Conservation (phyloP, 2,888 invertebrate species). For the Parnassius smintheus region DNA sequence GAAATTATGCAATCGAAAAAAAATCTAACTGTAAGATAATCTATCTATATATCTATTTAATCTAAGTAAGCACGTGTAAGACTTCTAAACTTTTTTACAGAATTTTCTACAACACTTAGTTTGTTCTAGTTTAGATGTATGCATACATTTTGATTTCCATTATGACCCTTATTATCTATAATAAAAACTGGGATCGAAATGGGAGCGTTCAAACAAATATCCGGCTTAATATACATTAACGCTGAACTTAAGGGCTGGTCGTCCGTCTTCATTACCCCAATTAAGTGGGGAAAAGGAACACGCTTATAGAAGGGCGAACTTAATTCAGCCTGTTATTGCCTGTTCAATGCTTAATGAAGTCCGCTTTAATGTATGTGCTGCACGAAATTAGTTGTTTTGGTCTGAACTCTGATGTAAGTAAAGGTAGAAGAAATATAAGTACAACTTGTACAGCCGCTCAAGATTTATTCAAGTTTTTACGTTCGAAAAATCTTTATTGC, state of each 20-base stretch:
- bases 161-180: not conserved
- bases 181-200: constrained; percentile 1
- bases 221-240: constrained; percentile 40
- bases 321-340: constrained; percentile 57
- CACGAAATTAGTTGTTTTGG: constrained; percentile 37
- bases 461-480: not conserved
- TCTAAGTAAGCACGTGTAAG: too few relatives aligned
- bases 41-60: too few relatives aligned
- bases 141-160: not conserved
- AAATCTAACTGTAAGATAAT: too few relatives aligned
- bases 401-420: not conserved
- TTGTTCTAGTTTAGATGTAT: too few relatives aligned
- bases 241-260: constrained; percentile 34
- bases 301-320: constrained; percentile 37
- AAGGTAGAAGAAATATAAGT: too few relatives aligned
- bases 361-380: constrained; percentile 53
- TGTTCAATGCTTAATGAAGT: constrained; percentile 62
- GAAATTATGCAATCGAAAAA: too few relatives aligned
- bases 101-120: too few relatives aligned
- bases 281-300: constrained; percentile 26
- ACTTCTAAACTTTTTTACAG: too few relatives aligned
- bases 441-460: not conserved
- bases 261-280: constrained; percentile 44
- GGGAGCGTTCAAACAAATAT: constrained; percentile 32
- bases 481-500: too few relatives aligned